Evolutionary conservation across 2,797 vertebrate genomes (phyloP).

Genomic region (Girardinus metallicus): DNA sequence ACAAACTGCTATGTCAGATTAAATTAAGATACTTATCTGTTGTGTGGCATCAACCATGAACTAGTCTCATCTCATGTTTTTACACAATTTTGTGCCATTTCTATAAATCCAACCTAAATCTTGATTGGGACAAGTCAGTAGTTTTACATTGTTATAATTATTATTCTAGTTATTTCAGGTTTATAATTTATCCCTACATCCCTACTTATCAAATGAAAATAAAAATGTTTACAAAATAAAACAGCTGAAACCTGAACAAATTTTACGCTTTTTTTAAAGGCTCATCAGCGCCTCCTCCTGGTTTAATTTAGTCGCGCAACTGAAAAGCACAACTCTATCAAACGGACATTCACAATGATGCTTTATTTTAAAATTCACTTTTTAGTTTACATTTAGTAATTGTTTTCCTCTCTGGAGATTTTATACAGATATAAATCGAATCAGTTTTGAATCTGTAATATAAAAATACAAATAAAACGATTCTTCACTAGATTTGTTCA

Average conservation of each 20-base stretch:
- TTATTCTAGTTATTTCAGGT: not conserved
- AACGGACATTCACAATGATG: not conserved
- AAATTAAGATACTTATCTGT: not conserved
- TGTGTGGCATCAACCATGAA: not conserved
- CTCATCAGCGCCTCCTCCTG: slow-evolving; percentile 1
- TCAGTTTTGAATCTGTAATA: not conserved
- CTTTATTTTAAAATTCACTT: not conserved
- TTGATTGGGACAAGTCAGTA: not conserved
- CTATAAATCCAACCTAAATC: too few species aligned
- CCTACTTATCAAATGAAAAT: not conserved
- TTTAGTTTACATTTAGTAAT: not conserved
- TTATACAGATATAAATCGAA: not conserved
- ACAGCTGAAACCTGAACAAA: not conserved
- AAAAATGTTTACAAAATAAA: not conserved
- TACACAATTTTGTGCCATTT: not conserved
- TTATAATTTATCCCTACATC: not conserved
- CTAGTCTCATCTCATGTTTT: not conserved
- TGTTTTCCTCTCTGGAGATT: not conserved
- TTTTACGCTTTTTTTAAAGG: not conserved
- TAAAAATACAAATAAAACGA: too few species aligned
- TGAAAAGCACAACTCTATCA: not conserved
- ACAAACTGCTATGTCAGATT: not conserved
- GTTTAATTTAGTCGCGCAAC: not conserved
- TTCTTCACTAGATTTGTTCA: not conserved
- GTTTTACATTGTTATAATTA: not conserved